A percentile compares a stretch with the other conserved stretches of the same genome.
These are phyloP conservation scores for Furcula furcula DNA, from an alignment of 2,888 invertebrate genomes.

Conservation along the genomic window DNA sequence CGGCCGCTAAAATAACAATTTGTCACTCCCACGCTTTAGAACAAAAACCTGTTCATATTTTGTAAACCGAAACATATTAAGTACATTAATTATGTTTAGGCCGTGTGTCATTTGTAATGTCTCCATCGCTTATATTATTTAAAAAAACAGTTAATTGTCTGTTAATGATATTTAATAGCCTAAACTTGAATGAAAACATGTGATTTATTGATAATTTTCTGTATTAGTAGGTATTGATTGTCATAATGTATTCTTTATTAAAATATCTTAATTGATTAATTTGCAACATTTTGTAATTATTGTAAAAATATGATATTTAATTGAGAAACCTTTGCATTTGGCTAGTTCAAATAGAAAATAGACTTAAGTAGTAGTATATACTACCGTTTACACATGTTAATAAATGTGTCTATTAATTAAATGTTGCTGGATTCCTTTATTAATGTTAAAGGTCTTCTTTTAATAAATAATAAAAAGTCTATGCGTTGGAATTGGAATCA, in stretches of 20 bases:
- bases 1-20: slow-evolving; percentile 13
- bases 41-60: slow-evolving; percentile 41
- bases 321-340: no score
- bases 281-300: slow-evolving; percentile 24
- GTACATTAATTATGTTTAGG: slow-evolving; percentile 41
- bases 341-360: no score
- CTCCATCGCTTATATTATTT: slow-evolving; percentile 43
- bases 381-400: no score
- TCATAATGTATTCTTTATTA: slow-evolving; percentile 45
- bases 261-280: slow-evolving; percentile 26
- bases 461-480: no score
- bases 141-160: slow-evolving; percentile 40
- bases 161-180: slow-evolving; percentile 46
- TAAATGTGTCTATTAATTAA: no score
- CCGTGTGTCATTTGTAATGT: slow-evolving; percentile 38
- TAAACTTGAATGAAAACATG: slow-evolving; percentile 43
- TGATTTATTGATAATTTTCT: slow-evolving; percentile 42
- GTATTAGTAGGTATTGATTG: slow-evolving; percentile 38
- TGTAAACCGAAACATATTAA: slow-evolving; percentile 39
- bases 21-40: slow-evolving; percentile 45
- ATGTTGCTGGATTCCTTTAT: no score
- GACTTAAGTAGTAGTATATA: no score
- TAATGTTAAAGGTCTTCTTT: no score
- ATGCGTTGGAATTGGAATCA: no score
- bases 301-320: background rate